Evolutionary conservation across 2,888 invertebrate genomes (phyloP).

Genomic region (Hemaris fuciformis): DNA sequence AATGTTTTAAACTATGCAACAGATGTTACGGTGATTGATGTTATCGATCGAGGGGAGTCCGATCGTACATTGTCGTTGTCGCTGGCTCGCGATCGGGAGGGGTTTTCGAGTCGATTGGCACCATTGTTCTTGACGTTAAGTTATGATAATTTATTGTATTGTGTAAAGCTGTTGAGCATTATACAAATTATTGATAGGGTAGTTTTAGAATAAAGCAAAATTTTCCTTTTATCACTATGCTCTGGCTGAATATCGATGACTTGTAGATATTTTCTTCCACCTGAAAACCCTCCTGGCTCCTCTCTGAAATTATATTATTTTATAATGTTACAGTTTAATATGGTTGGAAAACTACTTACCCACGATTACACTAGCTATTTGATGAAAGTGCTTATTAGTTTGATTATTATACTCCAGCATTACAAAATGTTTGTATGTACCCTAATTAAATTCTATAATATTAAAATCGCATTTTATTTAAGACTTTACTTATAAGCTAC

Average conservation of each 20-base stretch:
- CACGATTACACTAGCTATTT: slow-evolving; percentile 71
- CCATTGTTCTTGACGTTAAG: slow-evolving; percentile 15
- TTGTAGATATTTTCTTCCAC: slow-evolving; percentile 28
- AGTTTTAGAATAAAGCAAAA: slow-evolving; percentile 28
- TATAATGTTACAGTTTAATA: slow-evolving; percentile 44
- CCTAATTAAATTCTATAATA: slow-evolving; percentile 81
- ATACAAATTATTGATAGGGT: slow-evolving; percentile 36
- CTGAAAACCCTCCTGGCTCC: slow-evolving; percentile 50
- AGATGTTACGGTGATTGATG: neutral
- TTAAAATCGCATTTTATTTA: slow-evolving; percentile 60
- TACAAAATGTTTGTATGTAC: slow-evolving; percentile 81
- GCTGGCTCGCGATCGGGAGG: slow-evolving; percentile 7
- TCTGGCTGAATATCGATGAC: slow-evolving; percentile 25
- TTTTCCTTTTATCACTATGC: slow-evolving; percentile 19
- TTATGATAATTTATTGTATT: slow-evolving; percentile 17
- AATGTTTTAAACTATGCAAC: slow-evolving; percentile 54
- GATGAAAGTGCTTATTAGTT: slow-evolving; percentile 77
- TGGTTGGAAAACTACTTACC: slow-evolving; percentile 54
- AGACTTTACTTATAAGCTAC: slow-evolving; percentile 14
- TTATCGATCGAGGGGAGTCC: slow-evolving; percentile 16
- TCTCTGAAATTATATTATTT: slow-evolving; percentile 59
- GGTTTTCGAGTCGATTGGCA: slow-evolving; percentile 13
- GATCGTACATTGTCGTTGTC: slow-evolving; percentile 7
- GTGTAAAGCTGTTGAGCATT: slow-evolving; percentile 14
- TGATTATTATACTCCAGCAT: slow-evolving; percentile 78